Conservation (phyloP, 2,113 vertebrate genomes). For the Rhipidura dahli region DNA sequence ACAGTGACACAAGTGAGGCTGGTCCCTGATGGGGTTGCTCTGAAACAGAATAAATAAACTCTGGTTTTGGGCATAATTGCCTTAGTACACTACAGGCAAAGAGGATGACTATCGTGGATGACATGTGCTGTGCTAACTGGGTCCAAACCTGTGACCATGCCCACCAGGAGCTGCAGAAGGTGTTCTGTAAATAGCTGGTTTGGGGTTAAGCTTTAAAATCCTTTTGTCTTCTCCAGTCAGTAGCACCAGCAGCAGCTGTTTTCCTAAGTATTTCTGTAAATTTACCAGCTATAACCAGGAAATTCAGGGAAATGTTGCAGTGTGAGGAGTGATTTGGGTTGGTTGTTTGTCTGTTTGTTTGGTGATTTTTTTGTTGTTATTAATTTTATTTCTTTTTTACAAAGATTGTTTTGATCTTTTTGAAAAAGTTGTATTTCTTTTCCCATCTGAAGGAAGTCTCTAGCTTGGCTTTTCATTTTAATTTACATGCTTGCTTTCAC, state of each 20-base stretch:
- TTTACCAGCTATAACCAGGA: not conserved
- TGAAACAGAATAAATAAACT: not conserved
- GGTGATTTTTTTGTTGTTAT: not conserved
- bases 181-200: not conserved
- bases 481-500: not conserved
- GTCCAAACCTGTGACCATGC: not conserved
- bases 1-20: not conserved
- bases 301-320: rapidly evolving
- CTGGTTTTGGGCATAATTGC: not conserved
- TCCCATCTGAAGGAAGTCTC: not conserved
- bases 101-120: rapidly evolving
- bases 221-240: not conserved
- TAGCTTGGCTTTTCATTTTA: not conserved
- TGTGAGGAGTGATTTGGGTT: not conserved
- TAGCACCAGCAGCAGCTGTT: not conserved
- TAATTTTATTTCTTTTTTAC: not conserved
- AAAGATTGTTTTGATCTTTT: not conserved
- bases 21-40: not conserved
- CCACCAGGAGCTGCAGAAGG: not conserved
- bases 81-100: not conserved
- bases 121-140: rapidly evolving
- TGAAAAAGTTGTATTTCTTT: not conserved
- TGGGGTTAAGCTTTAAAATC: not conserved
- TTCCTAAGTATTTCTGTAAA: not conserved
- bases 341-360: not conserved